A percentile compares a stretch with the other conserved stretches of the same genome.
Evolutionary conservation across 2,888 invertebrate genomes (phyloP).

Genomic region (Petrolisthes cinctipes): DNA sequence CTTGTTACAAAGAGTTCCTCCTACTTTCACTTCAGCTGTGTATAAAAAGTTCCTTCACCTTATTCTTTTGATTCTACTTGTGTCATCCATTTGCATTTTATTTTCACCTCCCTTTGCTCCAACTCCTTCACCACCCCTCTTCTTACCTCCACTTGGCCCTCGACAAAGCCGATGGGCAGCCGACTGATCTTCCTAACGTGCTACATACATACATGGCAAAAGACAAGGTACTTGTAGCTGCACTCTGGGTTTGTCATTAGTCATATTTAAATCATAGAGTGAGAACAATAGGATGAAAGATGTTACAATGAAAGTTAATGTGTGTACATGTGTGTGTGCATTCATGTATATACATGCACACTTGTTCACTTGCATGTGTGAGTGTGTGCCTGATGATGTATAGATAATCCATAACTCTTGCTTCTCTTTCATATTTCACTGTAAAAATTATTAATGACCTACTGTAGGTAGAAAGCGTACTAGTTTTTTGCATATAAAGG

Average conservation of each 20-base stretch:
- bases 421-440: background rate
- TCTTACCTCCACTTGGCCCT: background rate
- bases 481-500: constrained; percentile 2
- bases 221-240: background rate
- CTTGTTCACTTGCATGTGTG: background rate
- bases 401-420: background rate
- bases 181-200: background rate
- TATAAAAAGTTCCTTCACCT: no score
- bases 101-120: background rate
- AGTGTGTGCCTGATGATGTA: background rate
- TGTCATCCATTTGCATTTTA: background rate
- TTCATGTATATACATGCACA: background rate
- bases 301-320: background rate
- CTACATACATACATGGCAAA: background rate
- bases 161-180: background rate
- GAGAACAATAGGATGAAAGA: background rate
- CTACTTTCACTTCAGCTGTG: background rate
- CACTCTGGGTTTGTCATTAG: constrained; percentile 11
- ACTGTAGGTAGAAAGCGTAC: background rate
- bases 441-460: background rate
- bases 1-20: background rate
- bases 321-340: background rate
- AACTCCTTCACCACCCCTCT: background rate
- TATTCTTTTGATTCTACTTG: no score
- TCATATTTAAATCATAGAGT: background rate